Base-by-base conservation (phyloP, 2,888 invertebrate genomes). In the Philaethria dido region DNA sequence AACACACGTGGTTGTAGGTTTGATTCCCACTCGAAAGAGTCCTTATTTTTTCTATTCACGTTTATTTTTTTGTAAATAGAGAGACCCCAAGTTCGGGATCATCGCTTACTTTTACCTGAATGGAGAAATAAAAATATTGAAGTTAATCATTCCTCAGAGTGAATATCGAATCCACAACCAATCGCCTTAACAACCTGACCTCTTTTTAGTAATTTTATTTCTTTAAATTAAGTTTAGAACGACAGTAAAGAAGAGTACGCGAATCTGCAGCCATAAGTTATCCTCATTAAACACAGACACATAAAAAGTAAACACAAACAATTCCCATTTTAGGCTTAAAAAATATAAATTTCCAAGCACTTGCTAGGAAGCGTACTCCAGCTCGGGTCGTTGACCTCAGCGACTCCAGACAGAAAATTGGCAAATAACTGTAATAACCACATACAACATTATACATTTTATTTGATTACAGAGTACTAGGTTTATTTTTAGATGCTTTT, bases 401-500 rank as follows among this genome's bases (percentile, higher is more conserved):
- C 22, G 42, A 42, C 16, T 22, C 22, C 57, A 57, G 57, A 57
- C 57, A 57, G 57, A 57, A 57, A 22, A 57, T 57, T 57, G 42
- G n/a, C 42, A 57, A 57, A 57, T 39, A 55, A 36, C 14, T 36
- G 39, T 39, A 14, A 39, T 55, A 8, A 55, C 22, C 20, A 55
- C 36, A 55, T n/a, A 42, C 22, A 22, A 42, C 57, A 22, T 57
- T 57, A 55, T 55, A 25, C 25, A 16, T 57, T 57, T 42, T 22
- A 57, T 57, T 57, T 57, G 57, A 57, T 57, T 57, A 57, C 57
- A 57, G 16, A 42, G 11, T 25, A 57, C 16, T 16, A 11, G n/a
- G 8, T 4, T 22, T 42, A 42, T 57, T 57, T 57, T 25, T 42
- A 29, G 57, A 39, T 25, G 22, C 16, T 22, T 57, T 57, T 25